phyloP scores from a whole-genome alignment of 2,113 vertebrate species.

The Atrichornis clamosus region DNA sequence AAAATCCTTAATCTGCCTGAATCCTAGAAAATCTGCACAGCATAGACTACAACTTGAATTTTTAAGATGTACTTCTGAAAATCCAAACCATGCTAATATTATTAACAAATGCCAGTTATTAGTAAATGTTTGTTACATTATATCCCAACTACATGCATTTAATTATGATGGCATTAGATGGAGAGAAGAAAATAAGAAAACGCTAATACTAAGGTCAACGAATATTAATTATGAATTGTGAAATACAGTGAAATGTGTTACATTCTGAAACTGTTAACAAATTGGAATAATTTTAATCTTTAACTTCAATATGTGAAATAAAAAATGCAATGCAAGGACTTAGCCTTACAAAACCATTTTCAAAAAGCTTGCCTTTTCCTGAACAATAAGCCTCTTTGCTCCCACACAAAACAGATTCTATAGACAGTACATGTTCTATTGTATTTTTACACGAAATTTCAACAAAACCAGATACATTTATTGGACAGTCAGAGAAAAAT shows the following conservation, averaged over 20 bases:
- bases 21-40: neutral
- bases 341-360: neutral
- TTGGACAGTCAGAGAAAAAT: slow-evolving; percentile 13
- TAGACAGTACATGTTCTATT: neutral
- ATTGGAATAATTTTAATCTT: neutral
- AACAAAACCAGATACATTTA: neutral
- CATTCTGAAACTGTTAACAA: neutral
- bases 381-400: neutral
- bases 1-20: neutral
- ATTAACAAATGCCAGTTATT: neutral
- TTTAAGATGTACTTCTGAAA: neutral
- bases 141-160: neutral
- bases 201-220: neutral
- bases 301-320: neutral
- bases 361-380: neutral
- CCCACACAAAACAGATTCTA: neutral
- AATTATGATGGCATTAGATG: neutral
- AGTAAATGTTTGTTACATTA: neutral
- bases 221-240: neutral
- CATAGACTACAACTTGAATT: neutral
- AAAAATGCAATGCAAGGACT: neutral
- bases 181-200: neutral
- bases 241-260: neutral
- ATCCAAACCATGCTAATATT: neutral
- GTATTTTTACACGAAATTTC: neutral